phyloP scores from a whole-genome alignment of 2,888 invertebrate species.

The Pseudococcus longispinus region DNA sequence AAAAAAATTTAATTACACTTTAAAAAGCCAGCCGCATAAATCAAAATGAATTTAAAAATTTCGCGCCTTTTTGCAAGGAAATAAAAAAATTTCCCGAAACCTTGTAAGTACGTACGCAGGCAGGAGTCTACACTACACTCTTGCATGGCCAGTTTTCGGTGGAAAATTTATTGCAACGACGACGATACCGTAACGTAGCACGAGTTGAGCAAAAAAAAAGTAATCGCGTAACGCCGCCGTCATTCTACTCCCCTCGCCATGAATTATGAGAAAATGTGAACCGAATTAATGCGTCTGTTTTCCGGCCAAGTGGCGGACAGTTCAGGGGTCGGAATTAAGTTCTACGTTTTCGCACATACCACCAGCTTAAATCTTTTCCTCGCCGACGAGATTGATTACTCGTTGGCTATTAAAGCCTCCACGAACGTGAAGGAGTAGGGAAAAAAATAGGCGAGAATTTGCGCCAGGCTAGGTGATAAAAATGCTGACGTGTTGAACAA shows the following conservation, averaged over 20 bases:
- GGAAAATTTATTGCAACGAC: constrained; percentile 28
- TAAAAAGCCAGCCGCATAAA: neutral
- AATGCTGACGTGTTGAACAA: neutral
- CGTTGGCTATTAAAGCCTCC: neutral
- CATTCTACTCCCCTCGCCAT: neutral
- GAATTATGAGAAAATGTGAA: constrained; percentile 40
- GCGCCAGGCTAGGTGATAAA: neutral
- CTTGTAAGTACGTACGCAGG: neutral
- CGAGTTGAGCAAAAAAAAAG: neutral
- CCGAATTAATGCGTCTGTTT: constrained; percentile 34
- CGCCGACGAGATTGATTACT: neutral
- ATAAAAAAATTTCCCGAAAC: neutral
- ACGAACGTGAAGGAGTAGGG: neutral
- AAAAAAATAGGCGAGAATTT: neutral
- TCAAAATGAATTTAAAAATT: constrained; percentile 17
- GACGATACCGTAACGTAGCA: neutral
- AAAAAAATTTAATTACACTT: constrained; percentile 24
- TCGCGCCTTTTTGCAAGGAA: neutral
- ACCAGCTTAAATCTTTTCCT: neutral
- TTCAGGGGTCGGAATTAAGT: constrained; percentile 39
- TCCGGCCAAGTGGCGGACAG: constrained; percentile 32
- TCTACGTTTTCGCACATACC: neutral
- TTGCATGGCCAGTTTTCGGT: neutral
- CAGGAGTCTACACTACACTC: neutral
- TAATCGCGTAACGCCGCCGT: neutral